Evolutionary conservation across 2,113 vertebrate species (phyloP), one percentile per base, ranked within the genome.

Genomic region (Rhinogobius similis): DNA sequence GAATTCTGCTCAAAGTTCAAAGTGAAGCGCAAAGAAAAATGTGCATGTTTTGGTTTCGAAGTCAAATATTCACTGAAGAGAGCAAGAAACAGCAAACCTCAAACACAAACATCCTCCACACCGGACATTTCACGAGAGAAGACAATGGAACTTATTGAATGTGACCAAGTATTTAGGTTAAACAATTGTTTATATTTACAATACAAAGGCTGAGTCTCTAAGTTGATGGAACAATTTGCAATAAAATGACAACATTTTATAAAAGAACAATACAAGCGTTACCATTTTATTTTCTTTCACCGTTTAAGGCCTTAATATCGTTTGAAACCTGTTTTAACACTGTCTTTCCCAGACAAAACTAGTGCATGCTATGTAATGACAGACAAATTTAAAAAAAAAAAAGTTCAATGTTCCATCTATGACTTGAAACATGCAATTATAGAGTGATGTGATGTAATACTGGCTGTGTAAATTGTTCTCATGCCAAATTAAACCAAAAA

Each of bases 31-130:
- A 11, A 61, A 61, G 27, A 18, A 61, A 61, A 61, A 61, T 14
- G 18, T 36, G 18, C 29, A 18, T 61, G 27, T 29, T 61, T 32
- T 32, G 27, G 29, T 36, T 36, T 61, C 61, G 43, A 43, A 63
- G 59, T 63, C 61, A 63, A 63, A 43, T 5, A 63, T 18, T 38
- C 38, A 36, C 27, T 66, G 55, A 3, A 27, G 10, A 29, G 16
- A 61, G 36, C 70, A 27, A 70, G 27, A 3, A 67, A 67, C 11
- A 44, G 36, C 21, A 29, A 16, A 23, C 64, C 46, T 61, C 59
- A 41, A 56, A 32, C 62, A 73, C 43, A 80, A 75, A 75, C 72
- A 75, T 64, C 69, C 50, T 73, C 50, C 26, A 1, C 36, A 10
- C 29, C 36, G 41, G 58, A 67, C 65, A 38, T 53, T 65, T 39